These are phyloP conservation scores for Sepioteuthis lessoniana DNA, from an alignment of 2,888 invertebrate species.

Conservation along the genomic window DNA sequence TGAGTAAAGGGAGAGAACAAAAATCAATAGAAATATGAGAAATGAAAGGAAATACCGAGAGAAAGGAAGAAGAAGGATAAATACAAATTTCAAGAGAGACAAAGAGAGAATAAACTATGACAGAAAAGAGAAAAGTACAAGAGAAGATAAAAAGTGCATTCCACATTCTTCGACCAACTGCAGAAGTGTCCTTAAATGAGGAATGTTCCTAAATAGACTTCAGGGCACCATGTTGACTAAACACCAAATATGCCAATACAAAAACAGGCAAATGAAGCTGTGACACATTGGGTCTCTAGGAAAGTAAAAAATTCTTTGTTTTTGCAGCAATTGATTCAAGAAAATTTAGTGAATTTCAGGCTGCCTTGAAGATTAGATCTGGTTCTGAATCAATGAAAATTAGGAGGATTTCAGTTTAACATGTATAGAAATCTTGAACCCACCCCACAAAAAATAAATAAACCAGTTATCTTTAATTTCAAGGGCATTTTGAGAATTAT, in stretches of 20 bases:
- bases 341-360: neutral
- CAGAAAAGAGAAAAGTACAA: neutral
- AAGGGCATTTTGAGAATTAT: too few species aligned
- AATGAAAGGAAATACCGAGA: neutral
- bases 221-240: neutral
- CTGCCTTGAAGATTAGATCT: neutral
- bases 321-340: neutral
- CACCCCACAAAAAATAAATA: too few species aligned
- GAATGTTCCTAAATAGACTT: constrained; percentile 33
- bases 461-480: too few species aligned
- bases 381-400: neutral
- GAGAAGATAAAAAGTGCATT: neutral
- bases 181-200: neutral
- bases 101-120: neutral
- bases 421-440: too few species aligned
- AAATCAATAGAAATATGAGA: neutral
- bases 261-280: neutral
- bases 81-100: neutral
- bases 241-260: neutral
- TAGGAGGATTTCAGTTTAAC: neutral
- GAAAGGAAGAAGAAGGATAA: too few species aligned
- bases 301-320: constrained; percentile 18
- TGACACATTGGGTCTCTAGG: neutral
- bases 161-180: neutral
- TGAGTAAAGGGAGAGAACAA: neutral